Base-by-base conservation (phyloP, 2,797 vertebrate genomes). In the Gallirallus australis region DNA sequence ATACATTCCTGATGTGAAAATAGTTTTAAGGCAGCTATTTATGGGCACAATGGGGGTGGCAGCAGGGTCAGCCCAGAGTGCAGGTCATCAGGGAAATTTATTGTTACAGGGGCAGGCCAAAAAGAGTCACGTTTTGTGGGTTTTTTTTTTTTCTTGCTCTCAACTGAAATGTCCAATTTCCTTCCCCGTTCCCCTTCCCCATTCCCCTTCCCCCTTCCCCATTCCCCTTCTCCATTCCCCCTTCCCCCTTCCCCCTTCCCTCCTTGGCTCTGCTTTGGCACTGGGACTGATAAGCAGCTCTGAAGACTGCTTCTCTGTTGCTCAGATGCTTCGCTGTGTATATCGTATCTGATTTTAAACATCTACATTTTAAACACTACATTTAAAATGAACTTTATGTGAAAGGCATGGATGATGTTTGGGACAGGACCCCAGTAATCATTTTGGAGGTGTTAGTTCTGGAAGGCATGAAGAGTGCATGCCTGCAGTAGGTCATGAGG, bases 1-100 rank as follows among this genome's bases (percentile, higher is more conserved):
- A 69, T 37, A 82, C 0, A 0, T 2, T 61, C 7, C 27, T 61
- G 52, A 50, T 52, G 33, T 28, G 52, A 78, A 68, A 86, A 84
- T 39, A 68, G 45, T 66, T 72, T 82, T 52, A 92, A 65, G 27
- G n/a, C 30, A 50, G 16, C 39, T 59, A 16, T 12, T 75, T 73
- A 14, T 7, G 25, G 24, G 37, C 10, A 57, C 25, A 7, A 19
- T 1, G 7, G 11, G 12, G 7, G 13, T 63, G 45, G 24, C 33
- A 63, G 28, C 0, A 0, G 28, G 23, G 18, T n/a, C 31, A 83
- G 18, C 25, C n/a, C 70, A 71, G 35, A 68, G 27, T 21, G 37
- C 18, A 20, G 19, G 16, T 65, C 66, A 69, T 25, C 0, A 0
- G 21, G 27, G 4, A 84, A 69, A 61, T 65, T 92, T 7, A 14